Conservation (phyloP, 2,888 invertebrate genomes). For the Diloba caeruleocephala region DNA sequence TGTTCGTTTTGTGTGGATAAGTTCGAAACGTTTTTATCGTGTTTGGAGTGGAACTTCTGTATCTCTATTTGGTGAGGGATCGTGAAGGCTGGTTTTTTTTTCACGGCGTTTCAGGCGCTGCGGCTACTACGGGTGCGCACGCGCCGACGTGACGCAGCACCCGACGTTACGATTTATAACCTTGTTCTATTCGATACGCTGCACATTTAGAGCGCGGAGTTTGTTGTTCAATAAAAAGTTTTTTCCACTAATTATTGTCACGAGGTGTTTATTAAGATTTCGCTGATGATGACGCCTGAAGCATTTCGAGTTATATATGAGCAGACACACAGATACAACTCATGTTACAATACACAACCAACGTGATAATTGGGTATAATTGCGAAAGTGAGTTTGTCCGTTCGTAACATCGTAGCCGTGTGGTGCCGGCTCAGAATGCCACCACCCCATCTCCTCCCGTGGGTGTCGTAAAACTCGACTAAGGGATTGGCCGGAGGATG, state of each 20-base stretch:
- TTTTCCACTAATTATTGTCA: slow-evolving; percentile 33
- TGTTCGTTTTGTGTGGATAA: too few relatives aligned
- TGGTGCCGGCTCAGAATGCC: too few relatives aligned
- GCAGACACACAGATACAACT: too few relatives aligned
- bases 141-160: slow-evolving; percentile 1
- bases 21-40: too few relatives aligned
- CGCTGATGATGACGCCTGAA: slow-evolving; percentile 8
- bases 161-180: slow-evolving; percentile 37
- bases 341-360: too few relatives aligned
- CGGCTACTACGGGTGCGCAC: slow-evolving; percentile 16
- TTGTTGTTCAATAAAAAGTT: slow-evolving; percentile 24
- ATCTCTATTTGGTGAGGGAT: not conserved
- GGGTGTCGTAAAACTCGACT: too few relatives aligned
- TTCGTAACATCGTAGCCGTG: too few relatives aligned
- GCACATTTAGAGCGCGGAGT: slow-evolving; percentile 51
- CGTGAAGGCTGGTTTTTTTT: slow-evolving; percentile 69
- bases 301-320: not conserved
- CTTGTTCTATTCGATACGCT: slow-evolving; percentile 53
- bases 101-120: slow-evolving; percentile 49
- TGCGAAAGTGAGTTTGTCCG: too few relatives aligned
- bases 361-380: too few relatives aligned
- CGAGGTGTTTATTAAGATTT: slow-evolving; percentile 15
- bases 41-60: slow-evolving; percentile 5
- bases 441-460: too few relatives aligned
- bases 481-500: too few relatives aligned